These are phyloP conservation scores for Heliconius ethilla DNA, from an alignment of 2,888 invertebrate species.

Conservation along the genomic window DNA sequence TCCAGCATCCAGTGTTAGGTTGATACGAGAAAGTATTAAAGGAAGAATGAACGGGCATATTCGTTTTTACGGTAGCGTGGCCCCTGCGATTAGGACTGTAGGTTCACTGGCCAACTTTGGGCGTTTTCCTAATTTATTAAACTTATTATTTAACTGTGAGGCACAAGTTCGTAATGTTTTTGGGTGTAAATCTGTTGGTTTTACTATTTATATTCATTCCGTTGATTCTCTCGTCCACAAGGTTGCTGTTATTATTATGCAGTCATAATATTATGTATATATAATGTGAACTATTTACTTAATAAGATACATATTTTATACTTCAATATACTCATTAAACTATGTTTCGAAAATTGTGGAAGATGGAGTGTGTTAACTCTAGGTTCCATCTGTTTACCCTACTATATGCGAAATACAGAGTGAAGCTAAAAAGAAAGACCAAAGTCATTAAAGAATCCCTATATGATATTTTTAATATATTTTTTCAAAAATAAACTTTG, in stretches of 20 bases:
- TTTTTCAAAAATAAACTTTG: slow-evolving; percentile 3
- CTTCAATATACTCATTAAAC: no score
- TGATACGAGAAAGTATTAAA: slow-evolving; percentile 27
- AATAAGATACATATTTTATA: no score
- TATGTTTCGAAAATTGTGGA: no score
- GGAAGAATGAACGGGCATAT: slow-evolving; percentile 46
- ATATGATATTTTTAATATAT: neutral
- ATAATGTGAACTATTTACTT: no score
- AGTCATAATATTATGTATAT: no score
- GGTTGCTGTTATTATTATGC: no score
- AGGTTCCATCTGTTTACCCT: no score
- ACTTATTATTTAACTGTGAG: neutral
- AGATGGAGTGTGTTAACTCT: neutral
- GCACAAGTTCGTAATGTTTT: neutral
- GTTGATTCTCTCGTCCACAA: neutral
- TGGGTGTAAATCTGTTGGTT: neutral
- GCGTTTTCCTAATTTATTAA: neutral
- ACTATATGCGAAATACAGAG: neutral
- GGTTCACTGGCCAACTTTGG: neutral
- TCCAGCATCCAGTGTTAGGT: slow-evolving; percentile 24
- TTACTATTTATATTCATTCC: neutral
- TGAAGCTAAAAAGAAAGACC: neutral
- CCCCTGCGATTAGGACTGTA: slow-evolving; percentile 51
- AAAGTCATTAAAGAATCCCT: neutral
- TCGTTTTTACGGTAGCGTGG: slow-evolving; percentile 59